phyloP scores from a whole-genome alignment of 1,140 invertebrate genomes.

The Pogonomyrmex barbatus region DNA sequence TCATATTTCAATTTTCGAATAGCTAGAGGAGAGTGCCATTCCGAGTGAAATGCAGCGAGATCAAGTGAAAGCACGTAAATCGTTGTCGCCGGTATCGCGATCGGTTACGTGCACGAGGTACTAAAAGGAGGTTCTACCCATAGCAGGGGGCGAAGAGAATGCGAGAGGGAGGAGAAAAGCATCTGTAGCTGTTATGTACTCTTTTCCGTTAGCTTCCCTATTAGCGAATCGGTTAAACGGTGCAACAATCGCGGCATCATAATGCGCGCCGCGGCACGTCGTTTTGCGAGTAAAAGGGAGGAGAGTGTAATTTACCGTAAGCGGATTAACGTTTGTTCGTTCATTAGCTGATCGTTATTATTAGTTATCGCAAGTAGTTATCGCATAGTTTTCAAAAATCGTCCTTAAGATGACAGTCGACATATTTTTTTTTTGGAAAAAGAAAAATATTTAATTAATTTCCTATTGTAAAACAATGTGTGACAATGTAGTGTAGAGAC shows the following conservation, averaged over 20 bases:
- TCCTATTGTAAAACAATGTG: background rate
- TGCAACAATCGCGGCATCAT: slow-evolving; percentile 43
- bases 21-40: background rate
- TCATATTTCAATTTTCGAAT: background rate
- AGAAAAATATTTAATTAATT: background rate
- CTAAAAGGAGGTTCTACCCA: slow-evolving; percentile 15
- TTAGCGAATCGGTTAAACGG: slow-evolving; percentile 59
- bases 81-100: slow-evolving; percentile 50
- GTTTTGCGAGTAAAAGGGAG: slow-evolving; percentile 29
- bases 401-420: background rate
- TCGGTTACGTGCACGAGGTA: slow-evolving; percentile 43
- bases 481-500: too few species aligned
- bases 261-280: slow-evolving; percentile 24
- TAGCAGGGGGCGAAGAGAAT: background rate
- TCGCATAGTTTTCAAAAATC: background rate
- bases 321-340: slow-evolving; percentile 49
- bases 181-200: slow-evolving; percentile 47
- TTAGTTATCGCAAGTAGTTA: background rate
- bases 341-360: slow-evolving; percentile 49
- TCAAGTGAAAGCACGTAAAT: slow-evolving; percentile 46
- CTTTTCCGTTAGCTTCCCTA: slow-evolving; percentile 55
- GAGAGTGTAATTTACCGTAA: slow-evolving; percentile 51
- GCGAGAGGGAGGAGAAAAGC: background rate
- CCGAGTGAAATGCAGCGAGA: slow-evolving; percentile 24
- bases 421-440: background rate